Evolutionary conservation across 2,797 vertebrate species (phyloP), one percentile per base, ranked within the genome.

Genomic region (Coilia nasus): DNA sequence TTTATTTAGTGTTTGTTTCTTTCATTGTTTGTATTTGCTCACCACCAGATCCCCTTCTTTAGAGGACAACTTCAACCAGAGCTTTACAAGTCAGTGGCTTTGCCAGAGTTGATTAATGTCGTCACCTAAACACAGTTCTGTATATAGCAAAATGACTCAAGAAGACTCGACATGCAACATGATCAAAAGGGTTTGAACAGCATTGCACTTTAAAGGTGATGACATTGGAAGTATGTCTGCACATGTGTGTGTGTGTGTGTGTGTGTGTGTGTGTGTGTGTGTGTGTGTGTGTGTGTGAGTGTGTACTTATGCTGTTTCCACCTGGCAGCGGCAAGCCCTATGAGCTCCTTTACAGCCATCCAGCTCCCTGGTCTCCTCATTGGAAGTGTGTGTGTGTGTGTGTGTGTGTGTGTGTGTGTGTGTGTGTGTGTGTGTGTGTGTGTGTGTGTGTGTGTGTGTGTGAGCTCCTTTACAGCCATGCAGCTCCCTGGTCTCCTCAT

Each of bases 401-500:
- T n/a, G n/a, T n/a, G n/a, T n/a, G n/a, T n/a, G n/a, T n/a, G n/a
- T n/a, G n/a, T n/a, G n/a, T n/a, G n/a, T n/a, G n/a, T n/a, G n/a
- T n/a, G n/a, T n/a, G n/a, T n/a, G n/a, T n/a, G n/a, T n/a, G n/a
- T n/a, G n/a, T n/a, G n/a, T n/a, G n/a, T n/a, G n/a, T n/a, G n/a
- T n/a, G n/a, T n/a, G n/a, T n/a, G n/a, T n/a, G n/a, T n/a, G n/a
- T n/a, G n/a, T n/a, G n/a, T n/a, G n/a, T n/a, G 46, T 47, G 46
- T 47, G 46, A 4, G 4, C 46, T 47, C 10, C 10, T 10, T 47
- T 10, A 44, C 85, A n/a, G n/a, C n/a, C n/a, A n/a, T 54, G 28
- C 17, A 47, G 41, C 50, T 89, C 86, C 15, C 23, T 83, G 21
- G 91, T 90, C 88, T 82, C 88, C 92, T 92, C 89, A 91, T 89